phyloP scores from a whole-genome alignment of 2,797 vertebrate genomes.

The Gallinago nigripennis region DNA sequence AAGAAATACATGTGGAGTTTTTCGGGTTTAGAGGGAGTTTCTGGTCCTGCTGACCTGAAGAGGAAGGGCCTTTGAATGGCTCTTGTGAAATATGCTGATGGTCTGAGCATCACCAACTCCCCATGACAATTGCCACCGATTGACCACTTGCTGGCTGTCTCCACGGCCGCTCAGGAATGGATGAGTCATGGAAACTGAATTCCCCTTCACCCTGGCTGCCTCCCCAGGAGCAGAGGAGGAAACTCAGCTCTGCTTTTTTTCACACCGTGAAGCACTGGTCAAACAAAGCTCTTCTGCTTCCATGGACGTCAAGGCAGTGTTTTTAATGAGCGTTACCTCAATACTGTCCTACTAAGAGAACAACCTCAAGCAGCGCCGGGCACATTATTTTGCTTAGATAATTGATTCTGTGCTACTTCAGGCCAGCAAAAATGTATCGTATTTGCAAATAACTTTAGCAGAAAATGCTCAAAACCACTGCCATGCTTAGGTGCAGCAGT shows the following conservation, averaged over 20 bases:
- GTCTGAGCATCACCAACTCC: background rate
- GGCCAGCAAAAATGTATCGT: background rate
- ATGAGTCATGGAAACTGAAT: slow-evolving; percentile 34
- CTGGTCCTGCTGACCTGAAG: background rate
- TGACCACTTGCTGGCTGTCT: slow-evolving; percentile 32
- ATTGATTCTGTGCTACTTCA: background rate
- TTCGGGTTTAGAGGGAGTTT: background rate
- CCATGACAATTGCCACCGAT: slow-evolving; percentile 53
- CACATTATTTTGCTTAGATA: background rate
- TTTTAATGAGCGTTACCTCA: background rate
- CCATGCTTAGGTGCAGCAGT: background rate
- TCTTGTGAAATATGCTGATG: slow-evolving; percentile 50
- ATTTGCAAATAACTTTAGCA: background rate
- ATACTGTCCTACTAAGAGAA: background rate
- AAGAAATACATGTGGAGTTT: background rate
- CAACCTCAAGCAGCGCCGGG: background rate
- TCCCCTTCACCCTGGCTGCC: background rate
- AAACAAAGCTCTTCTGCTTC: background rate
- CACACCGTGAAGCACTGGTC: background rate
- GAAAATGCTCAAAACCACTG: background rate
- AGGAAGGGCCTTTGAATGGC: background rate
- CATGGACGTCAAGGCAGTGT: accelerated
- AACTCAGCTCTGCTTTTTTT: background rate
- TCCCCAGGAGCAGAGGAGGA: background rate
- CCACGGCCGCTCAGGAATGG: background rate